phyloP scores from a whole-genome alignment of 2,888 invertebrate species.

The Orthosia cruda region DNA sequence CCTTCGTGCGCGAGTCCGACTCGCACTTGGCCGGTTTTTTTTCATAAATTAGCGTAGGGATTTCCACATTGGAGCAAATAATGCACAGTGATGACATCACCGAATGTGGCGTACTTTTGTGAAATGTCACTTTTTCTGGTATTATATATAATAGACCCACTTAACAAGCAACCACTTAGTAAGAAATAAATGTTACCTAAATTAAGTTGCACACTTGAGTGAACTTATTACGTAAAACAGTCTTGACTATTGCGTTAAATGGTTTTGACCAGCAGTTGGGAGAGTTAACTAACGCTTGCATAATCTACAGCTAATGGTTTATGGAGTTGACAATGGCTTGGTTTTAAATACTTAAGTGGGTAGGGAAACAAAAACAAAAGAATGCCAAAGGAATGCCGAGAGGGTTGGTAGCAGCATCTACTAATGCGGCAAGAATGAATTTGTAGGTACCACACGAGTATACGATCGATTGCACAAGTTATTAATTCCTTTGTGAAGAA shows the following conservation, averaged over 20 bases:
- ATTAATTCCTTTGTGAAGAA: not conserved
- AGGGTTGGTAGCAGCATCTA: not conserved
- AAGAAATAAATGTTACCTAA: slow-evolving; percentile 32
- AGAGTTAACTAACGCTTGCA: slow-evolving; percentile 33
- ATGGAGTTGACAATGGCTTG: slow-evolving; percentile 13
- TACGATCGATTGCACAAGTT: not conserved
- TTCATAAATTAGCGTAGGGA: not conserved
- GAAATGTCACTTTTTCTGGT: slow-evolving; percentile 10
- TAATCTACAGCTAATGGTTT: slow-evolving; percentile 11
- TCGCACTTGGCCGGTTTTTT: too few relatives aligned
- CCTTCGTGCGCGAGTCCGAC: too few relatives aligned
- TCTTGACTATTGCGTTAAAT: slow-evolving; percentile 26
- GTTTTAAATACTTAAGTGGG: not conserved
- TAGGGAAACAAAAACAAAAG: not conserved
- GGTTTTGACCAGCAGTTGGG: slow-evolving; percentile 19
- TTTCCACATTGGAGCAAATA: not conserved
- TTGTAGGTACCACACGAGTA: too few relatives aligned
- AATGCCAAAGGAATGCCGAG: not conserved
- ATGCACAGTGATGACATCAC: not conserved
- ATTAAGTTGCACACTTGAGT: slow-evolving; percentile 49
- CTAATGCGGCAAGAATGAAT: too few relatives aligned
- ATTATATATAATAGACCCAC: slow-evolving; percentile 9
- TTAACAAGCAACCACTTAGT: slow-evolving; percentile 4
- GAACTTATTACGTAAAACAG: slow-evolving; percentile 48
- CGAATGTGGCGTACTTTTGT: slow-evolving; percentile 8